phyloP scores from a whole-genome alignment of 1,140 invertebrate species.

The Agrypnia vestita region DNA sequence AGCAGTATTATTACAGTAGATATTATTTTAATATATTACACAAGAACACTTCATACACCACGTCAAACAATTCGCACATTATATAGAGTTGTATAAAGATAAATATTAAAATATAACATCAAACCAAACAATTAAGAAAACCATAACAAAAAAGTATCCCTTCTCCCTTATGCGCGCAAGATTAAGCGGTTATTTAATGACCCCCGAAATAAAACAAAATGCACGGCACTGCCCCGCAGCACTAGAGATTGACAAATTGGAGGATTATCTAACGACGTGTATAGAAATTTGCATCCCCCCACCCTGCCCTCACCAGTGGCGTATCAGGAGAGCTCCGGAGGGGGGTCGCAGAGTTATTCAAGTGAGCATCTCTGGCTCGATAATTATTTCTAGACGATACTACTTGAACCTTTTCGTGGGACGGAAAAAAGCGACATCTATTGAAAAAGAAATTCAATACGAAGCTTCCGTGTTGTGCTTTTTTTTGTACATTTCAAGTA shows the following conservation, averaged over 20 bases:
- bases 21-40: no score
- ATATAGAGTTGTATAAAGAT: no score
- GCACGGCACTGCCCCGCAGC: slow-evolving; percentile 33
- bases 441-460: slow-evolving; percentile 42
- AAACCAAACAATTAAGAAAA: neutral
- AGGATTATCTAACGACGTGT: slow-evolving; percentile 62
- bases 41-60: no score
- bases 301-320: slow-evolving; percentile 19
- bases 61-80: no score
- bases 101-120: neutral
- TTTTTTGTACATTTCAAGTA: slow-evolving; percentile 15
- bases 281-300: slow-evolving; percentile 60
- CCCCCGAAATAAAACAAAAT: slow-evolving; percentile 9
- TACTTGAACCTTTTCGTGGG: slow-evolving; percentile 39
- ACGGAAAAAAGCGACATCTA: slow-evolving; percentile 45
- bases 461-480: neutral
- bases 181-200: slow-evolving; percentile 15
- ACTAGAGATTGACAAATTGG: slow-evolving; percentile 62
- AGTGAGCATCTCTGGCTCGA: slow-evolving; percentile 38
- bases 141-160: neutral
- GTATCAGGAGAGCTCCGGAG: neutral
- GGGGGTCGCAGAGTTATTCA: slow-evolving; percentile 36
- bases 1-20: no score
- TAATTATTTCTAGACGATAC: slow-evolving; percentile 49
- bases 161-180: neutral